Evolutionary conservation across 2,113 vertebrate genomes (phyloP).

Genomic region (Ophiodon elongatus): DNA sequence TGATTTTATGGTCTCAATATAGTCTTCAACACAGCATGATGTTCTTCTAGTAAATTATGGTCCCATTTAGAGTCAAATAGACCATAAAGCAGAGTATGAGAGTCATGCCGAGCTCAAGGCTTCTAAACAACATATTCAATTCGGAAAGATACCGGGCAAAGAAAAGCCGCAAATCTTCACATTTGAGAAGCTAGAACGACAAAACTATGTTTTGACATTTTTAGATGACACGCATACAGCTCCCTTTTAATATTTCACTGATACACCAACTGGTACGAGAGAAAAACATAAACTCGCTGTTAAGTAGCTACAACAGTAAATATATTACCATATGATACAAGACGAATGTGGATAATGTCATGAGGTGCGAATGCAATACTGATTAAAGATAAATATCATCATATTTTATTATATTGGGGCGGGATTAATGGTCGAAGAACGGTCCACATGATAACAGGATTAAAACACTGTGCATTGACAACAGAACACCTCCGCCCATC

Average conservation of each 20-base stretch:
- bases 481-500: neutral
- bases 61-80: too few species aligned
- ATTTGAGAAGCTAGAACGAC: neutral
- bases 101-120: too few species aligned
- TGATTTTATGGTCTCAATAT: neutral
- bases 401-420: neutral
- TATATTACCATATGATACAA: neutral
- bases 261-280: neutral
- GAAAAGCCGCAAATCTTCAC: neutral
- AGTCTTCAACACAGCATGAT: neutral
- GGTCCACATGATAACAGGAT: neutral
- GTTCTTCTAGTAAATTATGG: neutral
- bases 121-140: neutral
- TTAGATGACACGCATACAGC: too few species aligned
- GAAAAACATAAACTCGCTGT: neutral
- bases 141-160: neutral
- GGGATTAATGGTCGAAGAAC: neutral
- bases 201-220: neutral
- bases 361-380: neutral
- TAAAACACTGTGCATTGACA: neutral
- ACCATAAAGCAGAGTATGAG: too few species aligned
- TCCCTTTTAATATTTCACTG: neutral
- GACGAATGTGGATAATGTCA: neutral
- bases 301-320: neutral
- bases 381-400: neutral